Percentiles rank a stretch among this genome's conserved stretches.
phyloP scores from a whole-genome alignment of 2,113 vertebrate species.

The Notechis scutatus region DNA sequence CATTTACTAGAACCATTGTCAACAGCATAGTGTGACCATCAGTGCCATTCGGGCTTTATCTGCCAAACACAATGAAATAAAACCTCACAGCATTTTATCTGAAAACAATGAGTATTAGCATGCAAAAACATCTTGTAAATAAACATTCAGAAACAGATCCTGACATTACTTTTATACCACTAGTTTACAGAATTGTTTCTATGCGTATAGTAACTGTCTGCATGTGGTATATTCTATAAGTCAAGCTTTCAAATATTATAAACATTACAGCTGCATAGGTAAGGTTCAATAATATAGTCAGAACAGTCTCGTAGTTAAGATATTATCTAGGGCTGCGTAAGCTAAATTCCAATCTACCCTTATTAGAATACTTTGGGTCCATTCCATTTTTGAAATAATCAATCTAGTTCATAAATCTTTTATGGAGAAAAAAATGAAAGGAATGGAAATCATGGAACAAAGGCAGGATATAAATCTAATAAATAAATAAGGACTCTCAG shows the following conservation, averaged over 20 bases:
- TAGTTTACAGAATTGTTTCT: background rate
- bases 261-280: background rate
- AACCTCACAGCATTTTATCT: background rate
- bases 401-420: background rate
- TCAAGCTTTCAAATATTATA: constrained; percentile 2
- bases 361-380: background rate
- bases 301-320: background rate
- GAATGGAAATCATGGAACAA: background rate
- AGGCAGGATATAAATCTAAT: background rate
- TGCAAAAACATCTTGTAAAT: background rate
- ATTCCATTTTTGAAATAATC: background rate
- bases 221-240: background rate
- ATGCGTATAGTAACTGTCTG: background rate
- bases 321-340: background rate
- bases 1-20: background rate
- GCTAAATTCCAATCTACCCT: background rate
- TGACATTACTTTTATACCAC: background rate
- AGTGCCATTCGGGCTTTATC: background rate
- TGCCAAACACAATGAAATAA: background rate
- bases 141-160: background rate
- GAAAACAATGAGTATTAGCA: background rate
- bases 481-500: background rate
- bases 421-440: background rate
- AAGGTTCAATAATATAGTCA: background rate
- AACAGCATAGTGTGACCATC: background rate